These are phyloP conservation scores for Palythoa caribaeorum DNA, from an alignment of 92 coral and sea anemone genomes.

Conservation along the genomic window DNA sequence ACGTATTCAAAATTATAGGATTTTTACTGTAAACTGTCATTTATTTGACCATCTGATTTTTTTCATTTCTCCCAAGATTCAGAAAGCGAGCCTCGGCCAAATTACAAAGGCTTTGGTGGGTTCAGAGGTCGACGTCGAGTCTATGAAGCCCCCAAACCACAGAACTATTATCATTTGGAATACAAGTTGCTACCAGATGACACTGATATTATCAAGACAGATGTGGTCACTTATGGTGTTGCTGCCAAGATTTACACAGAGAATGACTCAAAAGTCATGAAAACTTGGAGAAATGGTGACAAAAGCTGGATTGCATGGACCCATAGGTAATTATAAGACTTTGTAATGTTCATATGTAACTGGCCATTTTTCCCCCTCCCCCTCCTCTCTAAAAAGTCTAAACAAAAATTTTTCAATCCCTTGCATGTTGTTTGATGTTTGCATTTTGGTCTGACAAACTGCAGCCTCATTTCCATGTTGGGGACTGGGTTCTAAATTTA, in stretches of 20 bases:
- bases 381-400: no score
- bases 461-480: no score
- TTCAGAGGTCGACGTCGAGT: conserved; percentile 77
- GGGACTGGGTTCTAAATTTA: no score
- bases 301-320: conserved; percentile 98
- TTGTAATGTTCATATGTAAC: no score
- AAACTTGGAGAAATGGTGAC: conserved; percentile 90
- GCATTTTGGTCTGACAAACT: no score
- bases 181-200: conserved; percentile 90
- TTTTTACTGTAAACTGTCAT: neutral
- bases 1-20: neutral
- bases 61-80: neutral
- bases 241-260: conserved; percentile 98
- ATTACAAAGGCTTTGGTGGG: conserved; percentile 66
- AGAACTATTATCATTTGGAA: conserved; percentile 89
- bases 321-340: conserved; percentile 73
- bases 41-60: neutral
- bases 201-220: conserved; percentile 87
- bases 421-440: no score
- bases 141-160: conserved; percentile 96
- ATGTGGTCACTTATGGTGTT: conserved; percentile 95
- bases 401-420: no score
- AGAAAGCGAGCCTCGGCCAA: conserved; percentile 81
- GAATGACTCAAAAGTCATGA: conserved; percentile 91
- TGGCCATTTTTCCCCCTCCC: no score